Evolutionary conservation across 1,140 invertebrate species (phyloP), one percentile per base, ranked within the genome.

Genomic region (Globodera ellingtonae): DNA sequence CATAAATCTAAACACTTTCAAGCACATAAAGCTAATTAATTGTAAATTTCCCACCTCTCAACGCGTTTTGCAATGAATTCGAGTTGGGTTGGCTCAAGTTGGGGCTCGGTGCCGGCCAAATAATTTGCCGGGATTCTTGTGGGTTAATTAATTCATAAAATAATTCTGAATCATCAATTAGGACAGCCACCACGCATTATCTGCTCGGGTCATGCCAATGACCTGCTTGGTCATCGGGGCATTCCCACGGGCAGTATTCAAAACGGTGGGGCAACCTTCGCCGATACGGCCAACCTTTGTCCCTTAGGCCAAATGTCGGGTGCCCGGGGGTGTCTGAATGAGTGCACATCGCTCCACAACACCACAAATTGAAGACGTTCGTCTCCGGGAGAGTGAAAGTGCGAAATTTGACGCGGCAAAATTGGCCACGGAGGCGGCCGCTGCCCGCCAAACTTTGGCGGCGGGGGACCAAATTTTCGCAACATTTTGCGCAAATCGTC

Each of bases 381-480:
- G 24, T 59, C 52, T 35, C 76, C 77, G 15, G 67, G 65, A 59
- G 89, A 82, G 24, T 84, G 71, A 78, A 84, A 89, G 69, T 89
- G 87, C 4, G 88, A 89, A 13, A 89, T 85, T 74, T 89, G 86
- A 46, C 87, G 79, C 15, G 88, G 88, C 21, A 88, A 35, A 67
- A 67, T 77, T 13, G 75, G 46, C 48, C 50, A 76, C 9, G 75
- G 69, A 56, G 66, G 78, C 52, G 47, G 18, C 65, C 66, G 46
- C 71, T 73, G 15, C 46, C n/a, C 24, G 50, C 24, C 50, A 79
- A 44, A 74, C 65, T 75, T 83, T 76, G 21, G 46, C 77, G 48
- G 56, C 77, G 67, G 65, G 7, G 24, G 47, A 47, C 18, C 59
- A n/a, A 46, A 81, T 59, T 72, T 66, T 62, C 62, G 72, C 35